phyloP scores from a whole-genome alignment of 2,113 vertebrate species.

The Prolemur simus region DNA sequence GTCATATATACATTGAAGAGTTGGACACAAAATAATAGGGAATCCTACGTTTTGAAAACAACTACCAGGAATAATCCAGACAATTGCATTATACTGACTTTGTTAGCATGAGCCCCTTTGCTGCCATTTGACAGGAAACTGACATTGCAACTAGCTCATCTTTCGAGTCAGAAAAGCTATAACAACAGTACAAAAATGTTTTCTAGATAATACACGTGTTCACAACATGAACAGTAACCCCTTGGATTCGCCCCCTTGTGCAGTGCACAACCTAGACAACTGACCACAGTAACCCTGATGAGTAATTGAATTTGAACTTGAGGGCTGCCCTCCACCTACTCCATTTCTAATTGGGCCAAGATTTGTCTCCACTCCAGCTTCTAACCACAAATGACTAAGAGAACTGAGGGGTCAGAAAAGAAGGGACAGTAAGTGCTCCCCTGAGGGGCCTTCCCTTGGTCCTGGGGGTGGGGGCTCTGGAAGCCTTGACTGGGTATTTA shows the following conservation, averaged over 20 bases:
- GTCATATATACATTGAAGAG: not conserved
- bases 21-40: not conserved
- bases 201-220: not conserved
- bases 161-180: not conserved
- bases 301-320: not conserved
- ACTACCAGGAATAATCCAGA: not conserved
- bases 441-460: too few relatives aligned
- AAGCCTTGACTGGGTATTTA: not conserved
- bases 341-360: not conserved
- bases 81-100: not conserved
- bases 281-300: rapidly evolving
- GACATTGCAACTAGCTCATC: not conserved
- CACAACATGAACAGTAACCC: not conserved
- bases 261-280: not conserved
- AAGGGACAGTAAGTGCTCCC: not conserved
- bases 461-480: not conserved
- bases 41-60: not conserved
- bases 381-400: not conserved
- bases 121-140: not conserved
- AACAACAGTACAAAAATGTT: not conserved
- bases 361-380: not conserved
- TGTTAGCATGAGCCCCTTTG: not conserved
- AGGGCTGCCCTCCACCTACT: not conserved
- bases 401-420: not conserved
- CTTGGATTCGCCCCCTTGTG: not conserved